phyloP scores from a whole-genome alignment of 1,140 invertebrate genomes.

The Anastatus disparis region DNA sequence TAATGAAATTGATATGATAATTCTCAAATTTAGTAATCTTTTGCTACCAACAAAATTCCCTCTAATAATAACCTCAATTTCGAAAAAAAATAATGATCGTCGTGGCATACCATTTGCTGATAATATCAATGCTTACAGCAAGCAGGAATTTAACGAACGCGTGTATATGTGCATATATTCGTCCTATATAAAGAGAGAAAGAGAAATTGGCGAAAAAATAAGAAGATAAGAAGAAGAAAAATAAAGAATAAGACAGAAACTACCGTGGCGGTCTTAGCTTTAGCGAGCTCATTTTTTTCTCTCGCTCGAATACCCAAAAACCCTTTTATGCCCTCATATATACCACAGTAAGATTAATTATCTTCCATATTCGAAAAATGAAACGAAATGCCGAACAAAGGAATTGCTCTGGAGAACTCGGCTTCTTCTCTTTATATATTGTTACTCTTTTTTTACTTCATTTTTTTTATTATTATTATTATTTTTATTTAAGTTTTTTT shows the following conservation, averaged over 20 bases:
- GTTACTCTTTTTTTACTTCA: conserved; percentile 14
- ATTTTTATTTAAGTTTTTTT: not conserved
- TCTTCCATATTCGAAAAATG: conserved; percentile 66
- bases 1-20: no score
- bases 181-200: conserved; percentile 6
- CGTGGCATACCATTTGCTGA: no score
- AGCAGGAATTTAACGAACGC: conserved; percentile 5
- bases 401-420: conserved; percentile 32
- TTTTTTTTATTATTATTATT: no score
- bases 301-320: conserved; percentile 63
- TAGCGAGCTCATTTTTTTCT: conserved; percentile 61
- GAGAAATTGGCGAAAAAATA: conserved; percentile 32
- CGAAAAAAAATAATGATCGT: no score
- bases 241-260: conserved; percentile 45
- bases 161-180: not conserved
- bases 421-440: conserved; percentile 40
- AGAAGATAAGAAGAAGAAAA: conserved; percentile 32
- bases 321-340: conserved; percentile 65
- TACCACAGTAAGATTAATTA: conserved; percentile 67
- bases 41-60: no score
- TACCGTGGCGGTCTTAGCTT: conserved; percentile 41
- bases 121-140: no score
- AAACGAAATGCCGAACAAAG: conserved; percentile 62
- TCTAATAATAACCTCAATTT: no score
- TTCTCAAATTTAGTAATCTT: no score